Percentiles rank a stretch among this genome's conserved stretches.
Evolutionary conservation across 2,888 invertebrate species (phyloP).

Genomic region (Diadegma fenestrale): DNA sequence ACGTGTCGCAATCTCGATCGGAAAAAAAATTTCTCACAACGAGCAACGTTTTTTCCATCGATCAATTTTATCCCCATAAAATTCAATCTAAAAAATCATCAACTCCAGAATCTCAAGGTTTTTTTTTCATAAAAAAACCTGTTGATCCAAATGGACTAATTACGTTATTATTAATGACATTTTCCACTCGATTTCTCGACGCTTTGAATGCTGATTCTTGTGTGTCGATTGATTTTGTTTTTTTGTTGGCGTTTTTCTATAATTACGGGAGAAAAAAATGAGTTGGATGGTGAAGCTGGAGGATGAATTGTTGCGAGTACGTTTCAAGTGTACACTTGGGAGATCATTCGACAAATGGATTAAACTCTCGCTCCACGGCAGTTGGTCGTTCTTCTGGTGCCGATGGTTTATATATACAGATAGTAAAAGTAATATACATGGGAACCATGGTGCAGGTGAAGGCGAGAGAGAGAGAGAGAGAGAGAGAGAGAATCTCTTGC

Average conservation of each 20-base stretch:
- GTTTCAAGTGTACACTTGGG: slow-evolving; percentile 46
- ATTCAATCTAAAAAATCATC: neutral
- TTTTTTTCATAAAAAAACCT: neutral
- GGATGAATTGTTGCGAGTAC: slow-evolving; percentile 27
- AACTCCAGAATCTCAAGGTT: neutral
- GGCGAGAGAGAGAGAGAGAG: neutral
- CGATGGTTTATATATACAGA: slow-evolving; percentile 11
- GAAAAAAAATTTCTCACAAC: neutral
- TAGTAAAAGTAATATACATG: neutral
- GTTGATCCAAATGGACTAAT: neutral
- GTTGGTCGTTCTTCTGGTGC: slow-evolving; percentile 50
- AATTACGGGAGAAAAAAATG: slow-evolving; percentile 12
- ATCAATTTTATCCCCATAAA: neutral
- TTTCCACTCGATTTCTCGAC: neutral
- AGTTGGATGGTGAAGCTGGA: neutral
- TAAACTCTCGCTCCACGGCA: slow-evolving; percentile 43
- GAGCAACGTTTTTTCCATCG: neutral
- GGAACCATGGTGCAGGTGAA: neutral
- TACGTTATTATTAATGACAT: neutral
- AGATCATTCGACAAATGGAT: slow-evolving; percentile 63
- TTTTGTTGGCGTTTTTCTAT: neutral
- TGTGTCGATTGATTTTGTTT: neutral
- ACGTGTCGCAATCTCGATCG: too few relatives aligned
- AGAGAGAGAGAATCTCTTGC: slow-evolving; percentile 65
- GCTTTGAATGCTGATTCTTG: neutral